These are phyloP conservation scores for Magallana ariakensis DNA, from an alignment of 1,140 invertebrate species.

Conservation along the genomic window DNA sequence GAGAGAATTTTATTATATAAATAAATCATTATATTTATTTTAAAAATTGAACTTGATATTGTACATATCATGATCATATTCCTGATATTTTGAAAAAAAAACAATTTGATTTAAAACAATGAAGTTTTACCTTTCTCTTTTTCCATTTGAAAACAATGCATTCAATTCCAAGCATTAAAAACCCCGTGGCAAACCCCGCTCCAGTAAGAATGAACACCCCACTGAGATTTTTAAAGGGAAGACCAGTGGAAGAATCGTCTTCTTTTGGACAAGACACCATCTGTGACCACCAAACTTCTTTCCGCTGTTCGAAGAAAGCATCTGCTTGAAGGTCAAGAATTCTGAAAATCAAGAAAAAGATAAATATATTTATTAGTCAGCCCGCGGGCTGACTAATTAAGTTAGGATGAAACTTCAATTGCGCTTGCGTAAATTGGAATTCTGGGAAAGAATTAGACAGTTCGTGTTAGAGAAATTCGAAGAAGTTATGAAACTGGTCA, in stretches of 20 bases:
- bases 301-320: slow-evolving; percentile 92
- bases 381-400: too few relatives aligned
- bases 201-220: slow-evolving; percentile 39
- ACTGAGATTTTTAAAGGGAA: slow-evolving; percentile 30
- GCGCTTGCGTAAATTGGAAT: too few relatives aligned
- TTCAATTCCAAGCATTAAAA: slow-evolving; percentile 41
- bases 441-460: too few relatives aligned
- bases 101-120: background rate
- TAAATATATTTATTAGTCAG: background rate
- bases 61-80: too few relatives aligned
- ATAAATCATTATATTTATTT: too few relatives aligned
- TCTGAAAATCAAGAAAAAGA: slow-evolving; percentile 81
- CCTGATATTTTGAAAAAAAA: background rate
- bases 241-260: slow-evolving; percentile 45
- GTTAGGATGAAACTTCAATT: too few relatives aligned
- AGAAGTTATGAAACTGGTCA: too few relatives aligned
- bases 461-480: too few relatives aligned
- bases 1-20: too few relatives aligned
- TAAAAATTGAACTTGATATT: too few relatives aligned
- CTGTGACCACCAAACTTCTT: slow-evolving; percentile 97
- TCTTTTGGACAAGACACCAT: slow-evolving; percentile 41
- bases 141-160: slow-evolving; percentile 17
- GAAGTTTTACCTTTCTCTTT: background rate
- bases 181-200: slow-evolving; percentile 21
- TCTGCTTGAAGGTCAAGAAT: slow-evolving; percentile 96